Base-by-base conservation (phyloP, 2,797 vertebrate genomes). In the Dendrocincla tyrannina region DNA sequence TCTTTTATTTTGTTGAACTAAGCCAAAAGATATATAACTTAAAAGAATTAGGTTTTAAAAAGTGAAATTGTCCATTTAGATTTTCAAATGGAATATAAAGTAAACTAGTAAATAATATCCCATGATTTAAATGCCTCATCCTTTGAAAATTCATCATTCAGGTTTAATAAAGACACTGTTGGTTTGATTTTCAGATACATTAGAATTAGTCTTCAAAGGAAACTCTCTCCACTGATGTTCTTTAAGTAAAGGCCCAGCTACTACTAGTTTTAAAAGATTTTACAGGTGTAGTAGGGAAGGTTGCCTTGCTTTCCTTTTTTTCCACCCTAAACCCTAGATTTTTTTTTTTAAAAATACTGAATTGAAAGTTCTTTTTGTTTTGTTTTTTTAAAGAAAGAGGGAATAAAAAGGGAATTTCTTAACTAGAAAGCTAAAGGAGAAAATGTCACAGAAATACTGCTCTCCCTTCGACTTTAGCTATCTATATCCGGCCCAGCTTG, bases 401-500 rank as follows among this genome's bases (percentile, higher is more conserved):
- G 5, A 1, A 17, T 22, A 49, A 55, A 58, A 67, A 25, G 11
- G 20, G 7, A 55, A 62, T 85, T 62, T 89, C 41, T 89, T 67
- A 74, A 82, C 30, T 14, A 50, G 41, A 68, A 91, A 75, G 33
- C 85, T 78, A n/a, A 89, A 46, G 33, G 32, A 91, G 49, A 77
- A 93, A 87, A 67, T 44, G n/a, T 91, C 37, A 72, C 56, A 58
- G n/a, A 35, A 93, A 76, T 53, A 75, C 14, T 91, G 80, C 84
- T 63, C 70, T 79, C 8, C 27, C 68, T 88, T 89, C 49, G 46
- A 76, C 32, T 83, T 90, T 5, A 80, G 75, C 74, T 89, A 84
- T 88, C 91, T 73, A 25, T 79, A 94, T 85, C 73, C 13, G 0
- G 35, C 85, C 77, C 93, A 96, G 80, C 89, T 96, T 95, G 93